Base-by-base conservation (phyloP, 2,797 vertebrate species). In the Acestrorhynchus altus region DNA sequence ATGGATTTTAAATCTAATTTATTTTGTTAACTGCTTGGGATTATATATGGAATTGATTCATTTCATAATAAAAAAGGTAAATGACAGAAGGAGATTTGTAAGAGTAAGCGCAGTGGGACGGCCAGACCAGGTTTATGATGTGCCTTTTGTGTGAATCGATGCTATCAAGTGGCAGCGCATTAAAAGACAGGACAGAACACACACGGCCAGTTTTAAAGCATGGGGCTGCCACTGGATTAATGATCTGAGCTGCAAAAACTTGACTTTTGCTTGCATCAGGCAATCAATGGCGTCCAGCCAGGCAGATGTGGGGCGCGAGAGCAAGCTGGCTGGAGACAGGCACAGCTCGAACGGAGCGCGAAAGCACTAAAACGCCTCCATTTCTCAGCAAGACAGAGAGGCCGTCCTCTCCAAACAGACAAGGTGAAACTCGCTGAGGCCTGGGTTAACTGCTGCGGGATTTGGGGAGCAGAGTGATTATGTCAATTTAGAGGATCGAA, bases 311-410 rank as follows among this genome's bases (percentile, higher is more conserved):
- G 66, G 42, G 83, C 81, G 77, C 69, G 31, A 66, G 57, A 65
- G 66, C 44, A 68, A 71, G 84, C 71, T 81, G 77, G 80, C 74
- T 85, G n/a, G 68, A 42, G 56, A 57, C 83, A 87, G 78, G 83
- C 83, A 72, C 65, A 46, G 51, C 56, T 77, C 31, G 31, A 67
- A 63, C 51, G 1, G 71, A 83, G 46, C 65, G 77, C 85, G 31
- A 35, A 72, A 82, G 57, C 68, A 76, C 85, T 85, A 87, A 80
- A 89, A 78, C 81, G 71, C 42, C 31, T 80, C 84, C 89, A 91
- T 93, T 90, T 81, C 88, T 92, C 91, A 91, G 83, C 65, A 91
- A 91, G 91, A 93, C 87, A 78, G 83, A 94, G 87, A 77, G 83
- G 79, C 74, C 78, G 70, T 85, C 65, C 72, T 87, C 84, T 84